Base-by-base conservation (phyloP, 37 sponge, comb jelly and placozoan genomes). In the Eunapius fragilis region DNA sequence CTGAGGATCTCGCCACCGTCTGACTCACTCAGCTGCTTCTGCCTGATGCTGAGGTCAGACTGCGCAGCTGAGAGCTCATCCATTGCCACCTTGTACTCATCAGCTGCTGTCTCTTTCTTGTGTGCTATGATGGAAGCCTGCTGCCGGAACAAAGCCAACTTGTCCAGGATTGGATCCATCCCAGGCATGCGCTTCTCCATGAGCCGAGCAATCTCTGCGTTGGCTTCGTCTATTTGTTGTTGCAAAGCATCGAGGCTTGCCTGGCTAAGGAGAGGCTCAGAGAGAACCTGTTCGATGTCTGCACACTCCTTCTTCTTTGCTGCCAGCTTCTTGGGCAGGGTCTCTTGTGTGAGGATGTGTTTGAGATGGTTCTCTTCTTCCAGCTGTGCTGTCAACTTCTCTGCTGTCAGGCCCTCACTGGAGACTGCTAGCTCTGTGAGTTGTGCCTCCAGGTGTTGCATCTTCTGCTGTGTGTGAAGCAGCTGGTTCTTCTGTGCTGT, bases 91-190 rank as follows among this genome's bases (percentile, higher is more conserved):
- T 87, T 83, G 49, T 85, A 89, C 31, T 34, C 41, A 6, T 91
- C 89, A 17, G 89, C 91, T 41, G 89, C 90, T 32, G 82, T 76
- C 67, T 93, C 86, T 58, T 87, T 93, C 82, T 97, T 97, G 72
- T 86, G 75, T 3, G 91, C 75, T 71, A 97, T 96, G 49, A 96
- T 91, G 34, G 90, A 87, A 14, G 98, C 98, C 70, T 97, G 98
- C 84, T 99, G 98, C 31, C 99, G 77, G 78, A 97, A 97, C 68
- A 99, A 82, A n/a, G 91, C 85, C 50, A 99, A 82, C 41, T 97
- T 97, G 73, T 97, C 95, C 31, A 94, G 82, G 2, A 73, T 30
- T 14, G 95, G 91, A 50, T 97, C 97, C 68, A 38, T 88, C n/a
- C 93, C 87, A 11, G 91, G 80, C 87, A 92, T 86, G 35, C 84